Evolutionary conservation across 2,113 vertebrate genomes (phyloP), one percentile per base, ranked within the genome.

Genomic region (Solea solea): DNA sequence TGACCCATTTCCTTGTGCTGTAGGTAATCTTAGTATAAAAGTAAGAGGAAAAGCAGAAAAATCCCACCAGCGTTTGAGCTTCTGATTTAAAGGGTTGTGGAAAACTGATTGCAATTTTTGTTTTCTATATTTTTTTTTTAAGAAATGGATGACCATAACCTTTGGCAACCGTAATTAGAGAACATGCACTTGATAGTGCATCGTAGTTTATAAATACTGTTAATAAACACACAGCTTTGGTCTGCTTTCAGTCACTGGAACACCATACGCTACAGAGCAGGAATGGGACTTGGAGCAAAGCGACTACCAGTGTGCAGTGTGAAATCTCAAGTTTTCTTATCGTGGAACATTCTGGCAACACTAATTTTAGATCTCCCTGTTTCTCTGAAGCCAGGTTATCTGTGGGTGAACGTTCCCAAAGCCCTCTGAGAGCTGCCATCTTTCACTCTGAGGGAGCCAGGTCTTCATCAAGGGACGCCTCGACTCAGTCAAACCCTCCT

Each of bases 341-440:
- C 89, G 0, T 8, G 41, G 46, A 78, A 78, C 71, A 74, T 72
- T 83, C 72, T 75, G 61, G 61, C 69, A 70, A 76, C 77, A 82
- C 90, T 92, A 90, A 90, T 79, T 90, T 92, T 91, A 89, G 89
- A 83, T 46, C 6, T 72, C n/a, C 34, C 7, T 3, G 58, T 89
- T 88, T 91, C 88, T 82, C 71, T 69, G 44, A 67, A 51, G 53
- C 28, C 74, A 64, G 56, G 39, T 83, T 90, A 92, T 92, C 86
- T 79, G 71, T 52, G 50, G n/a, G 62, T 60, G 59, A 53, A 61
- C 55, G 67, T 21, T 67, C 70, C 58, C 57, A 16, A 27, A 54
- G 54, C 27, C 51, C 41, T 57, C 61, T 48, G 61, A 77, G 72
- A 83, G 76, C 73, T 82, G 72, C 54, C 67, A 50, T 80, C 70